A percentile compares a stretch with the other conserved stretches of the same genome.
Conservation (phyloP, 2,113 vertebrate species). For the Nyctereutes procyonoides region DNA sequence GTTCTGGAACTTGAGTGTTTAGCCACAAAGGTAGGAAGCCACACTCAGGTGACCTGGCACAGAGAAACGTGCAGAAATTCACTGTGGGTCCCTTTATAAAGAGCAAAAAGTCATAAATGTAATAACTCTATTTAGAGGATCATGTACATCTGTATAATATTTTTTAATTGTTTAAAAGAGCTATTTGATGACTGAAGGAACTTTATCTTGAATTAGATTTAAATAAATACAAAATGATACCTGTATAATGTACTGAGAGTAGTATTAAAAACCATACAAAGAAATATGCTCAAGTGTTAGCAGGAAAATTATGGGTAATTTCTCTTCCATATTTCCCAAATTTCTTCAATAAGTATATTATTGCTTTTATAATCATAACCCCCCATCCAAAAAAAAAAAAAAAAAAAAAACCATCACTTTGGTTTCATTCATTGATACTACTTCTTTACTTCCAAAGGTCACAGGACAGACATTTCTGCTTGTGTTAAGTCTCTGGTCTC, state of each 20-base stretch:
- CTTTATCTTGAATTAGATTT: neutral
- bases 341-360: neutral
- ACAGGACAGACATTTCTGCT: neutral
- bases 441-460: neutral
- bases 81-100: neutral
- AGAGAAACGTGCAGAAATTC: neutral
- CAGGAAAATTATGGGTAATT: neutral
- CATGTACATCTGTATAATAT: neutral
- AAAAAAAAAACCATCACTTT: neutral
- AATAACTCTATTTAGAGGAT: neutral
- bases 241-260: neutral
- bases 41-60: neutral
- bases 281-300: neutral
- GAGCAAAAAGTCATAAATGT: neutral
- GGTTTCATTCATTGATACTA: neutral
- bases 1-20: too few species aligned
- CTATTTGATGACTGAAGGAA: neutral
- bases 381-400: too few species aligned
- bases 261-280: neutral
- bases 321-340: neutral
- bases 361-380: neutral
- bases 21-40: neutral
- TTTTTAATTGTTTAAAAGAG: neutral
- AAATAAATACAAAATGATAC: neutral
- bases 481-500: too few species aligned